Evolutionary conservation across 2,888 invertebrate genomes (phyloP).

Genomic region (Fragum sueziense): DNA sequence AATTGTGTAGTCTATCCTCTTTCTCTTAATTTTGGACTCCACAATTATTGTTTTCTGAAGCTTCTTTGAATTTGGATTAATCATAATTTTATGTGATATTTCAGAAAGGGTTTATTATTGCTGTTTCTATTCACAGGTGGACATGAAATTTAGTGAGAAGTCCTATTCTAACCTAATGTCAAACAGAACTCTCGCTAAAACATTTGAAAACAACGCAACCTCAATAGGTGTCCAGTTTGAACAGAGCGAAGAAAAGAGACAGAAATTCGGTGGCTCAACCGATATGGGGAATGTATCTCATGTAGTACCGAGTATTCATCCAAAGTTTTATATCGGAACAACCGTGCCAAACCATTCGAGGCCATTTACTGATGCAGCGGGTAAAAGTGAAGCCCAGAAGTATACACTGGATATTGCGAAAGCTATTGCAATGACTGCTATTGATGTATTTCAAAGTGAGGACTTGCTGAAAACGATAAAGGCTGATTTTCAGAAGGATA

Average conservation of each 20-base stretch:
- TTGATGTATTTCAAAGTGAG: slow-evolving; percentile 62
- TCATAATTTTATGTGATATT: background rate
- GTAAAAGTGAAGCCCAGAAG: slow-evolving; percentile 62
- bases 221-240: slow-evolving; percentile 69
- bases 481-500: slow-evolving; percentile 61
- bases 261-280: slow-evolving; percentile 77
- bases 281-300: slow-evolving; percentile 81
- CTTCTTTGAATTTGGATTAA: too few species aligned
- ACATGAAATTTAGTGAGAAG: slow-evolving; percentile 65
- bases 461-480: slow-evolving; percentile 54
- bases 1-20: too few species aligned
- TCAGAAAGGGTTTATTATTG: background rate
- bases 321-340: slow-evolving; percentile 74
- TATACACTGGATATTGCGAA: slow-evolving; percentile 66
- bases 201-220: slow-evolving; percentile 73
- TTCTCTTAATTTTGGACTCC: too few species aligned
- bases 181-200: slow-evolving; percentile 72
- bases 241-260: slow-evolving; percentile 55
- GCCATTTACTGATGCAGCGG: slow-evolving; percentile 66
- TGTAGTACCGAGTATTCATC: slow-evolving; percentile 79
- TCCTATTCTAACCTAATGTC: slow-evolving; percentile 74
- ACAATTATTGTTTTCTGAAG: too few species aligned
- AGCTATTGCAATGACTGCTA: slow-evolving; percentile 67
- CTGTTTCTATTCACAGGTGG: slow-evolving; percentile 60
- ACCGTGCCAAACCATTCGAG: slow-evolving; percentile 69